Percentiles rank a stretch among this genome's conserved stretches.
These are phyloP conservation scores for Temnopleurus reevesii DNA, from an alignment of 53 echinoderm and acorn worm species.

Conservation along the genomic window DNA sequence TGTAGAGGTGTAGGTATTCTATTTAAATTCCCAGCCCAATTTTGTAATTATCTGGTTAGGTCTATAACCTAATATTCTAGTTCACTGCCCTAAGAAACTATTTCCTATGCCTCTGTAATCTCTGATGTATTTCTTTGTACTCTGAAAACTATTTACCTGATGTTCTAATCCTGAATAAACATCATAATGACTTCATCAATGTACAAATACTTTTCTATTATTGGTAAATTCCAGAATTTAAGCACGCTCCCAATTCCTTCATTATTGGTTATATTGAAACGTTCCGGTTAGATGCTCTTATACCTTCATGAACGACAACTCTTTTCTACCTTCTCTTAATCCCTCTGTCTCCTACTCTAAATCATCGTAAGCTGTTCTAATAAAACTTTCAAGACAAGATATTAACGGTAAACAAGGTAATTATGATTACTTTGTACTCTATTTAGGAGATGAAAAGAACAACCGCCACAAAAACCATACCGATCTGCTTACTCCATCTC, in stretches of 20 bases:
- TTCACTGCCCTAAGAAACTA: too few species aligned
- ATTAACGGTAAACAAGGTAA: slow-evolving; percentile 6
- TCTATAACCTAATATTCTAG: too few species aligned
- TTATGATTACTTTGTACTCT: background rate
- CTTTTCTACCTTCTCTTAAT: background rate
- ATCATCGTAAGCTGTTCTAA: background rate
- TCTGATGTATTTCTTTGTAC: too few species aligned
- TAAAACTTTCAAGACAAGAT: background rate
- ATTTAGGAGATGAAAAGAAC: background rate
- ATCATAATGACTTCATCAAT: background rate
- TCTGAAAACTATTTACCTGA: too few species aligned
- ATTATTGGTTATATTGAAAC: background rate
- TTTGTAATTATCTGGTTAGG: too few species aligned
- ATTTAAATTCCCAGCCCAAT: too few species aligned
- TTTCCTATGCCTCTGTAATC: too few species aligned
- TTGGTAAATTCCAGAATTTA: too few species aligned
- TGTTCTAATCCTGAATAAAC: too few species aligned
- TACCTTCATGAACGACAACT: background rate
- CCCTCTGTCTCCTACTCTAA: background rate
- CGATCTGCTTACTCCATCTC: background rate
- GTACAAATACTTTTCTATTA: background rate
- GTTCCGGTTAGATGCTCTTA: background rate
- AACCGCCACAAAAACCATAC: background rate
- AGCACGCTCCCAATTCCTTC: too few species aligned
- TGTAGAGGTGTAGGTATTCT: too few species aligned